These are phyloP conservation scores for Lineus longissimus DNA, from an alignment of 1,140 invertebrate genomes.

Conservation along the genomic window DNA sequence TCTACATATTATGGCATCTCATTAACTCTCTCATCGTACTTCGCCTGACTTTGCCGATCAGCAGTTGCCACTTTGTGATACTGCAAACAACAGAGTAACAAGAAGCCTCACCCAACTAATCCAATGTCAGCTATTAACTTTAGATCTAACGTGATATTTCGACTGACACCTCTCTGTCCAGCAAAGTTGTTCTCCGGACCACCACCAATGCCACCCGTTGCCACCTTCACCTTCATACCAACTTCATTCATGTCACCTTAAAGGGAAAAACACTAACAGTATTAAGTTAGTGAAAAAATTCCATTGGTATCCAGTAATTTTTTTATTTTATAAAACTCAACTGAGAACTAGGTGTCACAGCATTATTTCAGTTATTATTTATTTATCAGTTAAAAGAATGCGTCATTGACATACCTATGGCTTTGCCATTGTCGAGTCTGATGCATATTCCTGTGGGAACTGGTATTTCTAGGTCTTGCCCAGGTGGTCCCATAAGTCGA, in stretches of 20 bases:
- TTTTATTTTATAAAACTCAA: not conserved
- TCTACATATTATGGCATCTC: too few relatives aligned
- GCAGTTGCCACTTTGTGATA: too few relatives aligned
- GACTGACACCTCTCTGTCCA: slow-evolving; percentile 69
- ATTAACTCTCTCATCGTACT: too few relatives aligned
- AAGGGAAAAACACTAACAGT: slow-evolving; percentile 5
- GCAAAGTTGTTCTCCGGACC: slow-evolving; percentile 89
- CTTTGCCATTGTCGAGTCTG: slow-evolving; percentile 29
- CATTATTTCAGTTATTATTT: too few relatives aligned
- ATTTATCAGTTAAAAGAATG: too few relatives aligned
- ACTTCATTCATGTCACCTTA: slow-evolving; percentile 65
- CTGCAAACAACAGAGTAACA: not conserved
- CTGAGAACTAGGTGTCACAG: not conserved
- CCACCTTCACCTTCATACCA: slow-evolving; percentile 80
- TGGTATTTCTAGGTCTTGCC: slow-evolving; percentile 65
- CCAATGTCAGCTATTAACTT: slow-evolving; percentile 91
- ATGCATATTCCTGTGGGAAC: slow-evolving; percentile 77
- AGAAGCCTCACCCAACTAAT: slow-evolving; percentile 60
- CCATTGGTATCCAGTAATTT: slow-evolving; percentile 43
- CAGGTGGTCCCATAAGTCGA: slow-evolving; percentile 66
- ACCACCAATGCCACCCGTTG: slow-evolving; percentile 91
- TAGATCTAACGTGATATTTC: slow-evolving; percentile 68
- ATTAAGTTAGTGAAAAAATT: too few relatives aligned
- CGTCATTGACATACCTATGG: slow-evolving; percentile 64
- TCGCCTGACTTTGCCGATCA: too few relatives aligned